phyloP scores from a whole-genome alignment of 2,888 invertebrate genomes.

The Drosophila emarginata region DNA sequence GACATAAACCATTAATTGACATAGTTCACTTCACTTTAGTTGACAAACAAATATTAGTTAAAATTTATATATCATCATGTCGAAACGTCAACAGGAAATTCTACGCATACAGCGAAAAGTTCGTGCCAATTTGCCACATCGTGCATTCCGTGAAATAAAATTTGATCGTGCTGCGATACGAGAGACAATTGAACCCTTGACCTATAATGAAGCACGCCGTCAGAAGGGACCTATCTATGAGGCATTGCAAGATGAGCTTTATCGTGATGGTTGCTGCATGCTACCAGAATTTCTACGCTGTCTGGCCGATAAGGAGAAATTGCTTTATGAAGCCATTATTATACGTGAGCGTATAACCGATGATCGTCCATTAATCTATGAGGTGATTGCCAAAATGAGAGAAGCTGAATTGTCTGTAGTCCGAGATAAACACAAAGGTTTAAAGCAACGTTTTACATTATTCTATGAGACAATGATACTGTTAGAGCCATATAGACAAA shows the following conservation, averaged over 20 bases:
- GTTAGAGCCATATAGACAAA: slow-evolving; percentile 55
- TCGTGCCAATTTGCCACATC: slow-evolving; percentile 55
- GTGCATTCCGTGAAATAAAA: slow-evolving; percentile 60
- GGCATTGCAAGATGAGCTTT: slow-evolving; percentile 69
- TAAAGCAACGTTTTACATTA: slow-evolving; percentile 53
- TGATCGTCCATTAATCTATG: slow-evolving; percentile 57
- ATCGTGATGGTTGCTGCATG: slow-evolving; percentile 67
- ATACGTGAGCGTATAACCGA: slow-evolving; percentile 64
- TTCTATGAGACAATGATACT: slow-evolving; percentile 66
- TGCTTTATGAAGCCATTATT: slow-evolving; percentile 48
- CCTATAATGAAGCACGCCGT: slow-evolving; percentile 62
- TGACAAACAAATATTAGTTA: neutral
- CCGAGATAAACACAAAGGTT: slow-evolving; percentile 46
- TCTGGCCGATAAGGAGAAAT: slow-evolving; percentile 67
- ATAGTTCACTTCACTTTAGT: neutral
- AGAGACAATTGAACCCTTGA: slow-evolving; percentile 44
- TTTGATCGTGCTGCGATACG: slow-evolving; percentile 55
- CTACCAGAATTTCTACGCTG: slow-evolving; percentile 67
- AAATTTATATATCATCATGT: slow-evolving; percentile 10
- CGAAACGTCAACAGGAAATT: slow-evolving; percentile 49
- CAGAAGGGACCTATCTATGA: slow-evolving; percentile 60
- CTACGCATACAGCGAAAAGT: slow-evolving; percentile 52
- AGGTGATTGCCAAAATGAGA: slow-evolving; percentile 67
- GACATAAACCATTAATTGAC: neutral
- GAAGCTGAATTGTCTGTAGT: slow-evolving; percentile 65